phyloP scores from a whole-genome alignment of 2,797 vertebrate species.

The Arnoldichthys spilopterus region DNA sequence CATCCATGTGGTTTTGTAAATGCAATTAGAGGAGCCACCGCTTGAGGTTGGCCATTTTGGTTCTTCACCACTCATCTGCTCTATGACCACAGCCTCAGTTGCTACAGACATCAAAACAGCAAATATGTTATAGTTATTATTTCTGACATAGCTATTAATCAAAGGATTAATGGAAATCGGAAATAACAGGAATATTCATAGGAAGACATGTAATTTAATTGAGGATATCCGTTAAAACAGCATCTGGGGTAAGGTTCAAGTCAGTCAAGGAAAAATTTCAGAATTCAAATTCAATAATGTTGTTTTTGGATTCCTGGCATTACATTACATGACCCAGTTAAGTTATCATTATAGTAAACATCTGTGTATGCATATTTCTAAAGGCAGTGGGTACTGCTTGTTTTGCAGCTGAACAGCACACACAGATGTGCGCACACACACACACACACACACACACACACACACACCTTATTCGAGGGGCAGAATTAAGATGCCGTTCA shows the following conservation, averaged over 20 bases:
- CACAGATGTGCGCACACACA: background rate
- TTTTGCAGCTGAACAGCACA: constrained; percentile 21
- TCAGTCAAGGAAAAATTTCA: background rate
- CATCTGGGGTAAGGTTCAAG: background rate
- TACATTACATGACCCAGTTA: background rate
- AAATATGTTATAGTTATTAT: constrained; percentile 56
- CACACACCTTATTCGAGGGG: constrained; percentile 14
- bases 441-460: background rate
- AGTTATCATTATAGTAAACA: background rate
- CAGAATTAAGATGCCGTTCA: constrained; percentile 44
- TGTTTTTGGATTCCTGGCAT: background rate
- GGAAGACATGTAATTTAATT: no score
- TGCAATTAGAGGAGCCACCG: constrained; percentile 55
- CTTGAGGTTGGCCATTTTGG: constrained; percentile 52
- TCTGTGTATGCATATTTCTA: constrained; percentile 1
- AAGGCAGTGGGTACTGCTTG: constrained; percentile 21
- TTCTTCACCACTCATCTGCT: constrained; percentile 41
- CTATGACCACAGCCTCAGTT: constrained; percentile 47
- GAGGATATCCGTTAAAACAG: constrained; percentile 5
- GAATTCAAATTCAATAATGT: background rate
- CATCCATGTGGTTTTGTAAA: constrained; percentile 60
- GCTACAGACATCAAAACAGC: constrained; percentile 55
- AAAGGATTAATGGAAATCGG: constrained; percentile 56
- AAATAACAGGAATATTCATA: constrained; percentile 35
- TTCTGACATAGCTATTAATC: constrained; percentile 48